These are phyloP conservation scores for Drosophila pallidifrons DNA, from an alignment of 1,140 invertebrate genomes.

Conservation along the genomic window DNA sequence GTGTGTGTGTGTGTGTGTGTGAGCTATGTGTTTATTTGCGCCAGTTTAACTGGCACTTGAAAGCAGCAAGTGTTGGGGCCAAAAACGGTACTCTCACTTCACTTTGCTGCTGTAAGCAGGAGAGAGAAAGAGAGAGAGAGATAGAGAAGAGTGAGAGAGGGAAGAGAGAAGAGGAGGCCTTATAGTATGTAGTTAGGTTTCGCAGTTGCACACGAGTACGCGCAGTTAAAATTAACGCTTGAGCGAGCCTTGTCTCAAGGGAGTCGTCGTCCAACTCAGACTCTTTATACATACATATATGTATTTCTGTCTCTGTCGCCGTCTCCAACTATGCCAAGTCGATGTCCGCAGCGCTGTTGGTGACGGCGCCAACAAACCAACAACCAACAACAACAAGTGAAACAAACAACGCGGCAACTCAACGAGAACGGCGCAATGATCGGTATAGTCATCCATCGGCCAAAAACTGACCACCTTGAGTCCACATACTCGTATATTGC, in stretches of 20 bases:
- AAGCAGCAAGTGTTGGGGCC: slow-evolving; percentile 43
- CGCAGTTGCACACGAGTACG: slow-evolving; percentile 51
- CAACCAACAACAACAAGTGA: not conserved
- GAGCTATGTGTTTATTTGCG: slow-evolving; percentile 32
- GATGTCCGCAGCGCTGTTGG: slow-evolving; percentile 13
- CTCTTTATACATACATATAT: not conserved
- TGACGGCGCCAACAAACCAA: slow-evolving; percentile 15
- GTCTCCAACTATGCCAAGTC: slow-evolving; percentile 10
- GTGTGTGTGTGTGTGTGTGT: slow-evolving; percentile 1
- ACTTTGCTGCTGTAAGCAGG: slow-evolving; percentile 21
- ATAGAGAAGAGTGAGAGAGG: not conserved
- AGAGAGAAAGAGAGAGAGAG: not conserved
- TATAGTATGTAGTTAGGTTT: slow-evolving; percentile 5
- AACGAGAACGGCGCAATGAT: slow-evolving; percentile 62
- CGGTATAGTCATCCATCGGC: slow-evolving; percentile 33
- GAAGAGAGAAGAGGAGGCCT: not conserved
- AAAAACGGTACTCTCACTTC: slow-evolving; percentile 51
- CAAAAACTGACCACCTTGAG: slow-evolving; percentile 45
- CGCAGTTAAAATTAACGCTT: slow-evolving; percentile 57
- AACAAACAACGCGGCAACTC: slow-evolving; percentile 48
- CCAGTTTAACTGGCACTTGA: slow-evolving; percentile 42
- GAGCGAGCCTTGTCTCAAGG: slow-evolving; percentile 51
- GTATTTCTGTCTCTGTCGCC: not conserved
- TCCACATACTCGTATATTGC: not conserved
- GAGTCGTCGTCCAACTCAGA: slow-evolving; percentile 16